Conservation (phyloP, 2,113 vertebrate species). For the Mungos mungo region DNA sequence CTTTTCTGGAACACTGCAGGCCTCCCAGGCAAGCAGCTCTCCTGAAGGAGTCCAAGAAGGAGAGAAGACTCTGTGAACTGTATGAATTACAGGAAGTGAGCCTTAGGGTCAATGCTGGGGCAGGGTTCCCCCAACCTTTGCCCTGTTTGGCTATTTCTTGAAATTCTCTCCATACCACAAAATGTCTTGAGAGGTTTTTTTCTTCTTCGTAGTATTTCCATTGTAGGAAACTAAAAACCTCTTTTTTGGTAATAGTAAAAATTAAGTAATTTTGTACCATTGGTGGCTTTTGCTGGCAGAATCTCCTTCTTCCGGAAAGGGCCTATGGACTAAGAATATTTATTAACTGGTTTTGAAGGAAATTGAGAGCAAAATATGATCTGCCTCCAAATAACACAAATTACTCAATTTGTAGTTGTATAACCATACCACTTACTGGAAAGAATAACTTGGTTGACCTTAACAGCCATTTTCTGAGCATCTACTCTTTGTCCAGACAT, state of each 20-base stretch:
- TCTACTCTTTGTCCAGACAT: neutral
- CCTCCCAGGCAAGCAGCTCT: neutral
- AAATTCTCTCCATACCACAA: neutral
- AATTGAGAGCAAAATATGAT: neutral
- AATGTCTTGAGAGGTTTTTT: neutral
- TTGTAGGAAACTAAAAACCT: neutral
- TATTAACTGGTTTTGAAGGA: neutral
- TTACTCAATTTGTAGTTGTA: neutral
- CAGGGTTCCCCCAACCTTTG: neutral
- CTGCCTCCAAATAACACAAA: neutral
- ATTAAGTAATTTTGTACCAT: neutral
- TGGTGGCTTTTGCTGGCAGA: neutral
- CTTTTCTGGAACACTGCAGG: neutral
- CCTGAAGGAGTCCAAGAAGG: neutral
- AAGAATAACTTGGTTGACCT: neutral
- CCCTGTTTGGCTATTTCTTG: conserved; percentile 5
- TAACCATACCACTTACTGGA: neutral
- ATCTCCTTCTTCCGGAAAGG: neutral
- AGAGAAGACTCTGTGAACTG: neutral
- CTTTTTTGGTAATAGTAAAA: neutral
- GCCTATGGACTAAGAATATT: neutral
- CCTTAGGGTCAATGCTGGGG: neutral
- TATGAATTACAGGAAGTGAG: conserved; percentile 14
- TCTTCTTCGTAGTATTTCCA: neutral
- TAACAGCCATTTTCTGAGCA: neutral